Evolutionary conservation across 64 coral and sea anemone genomes (phyloP), one percentile per base, ranked within the genome.

Genomic region (Porites lutea): DNA sequence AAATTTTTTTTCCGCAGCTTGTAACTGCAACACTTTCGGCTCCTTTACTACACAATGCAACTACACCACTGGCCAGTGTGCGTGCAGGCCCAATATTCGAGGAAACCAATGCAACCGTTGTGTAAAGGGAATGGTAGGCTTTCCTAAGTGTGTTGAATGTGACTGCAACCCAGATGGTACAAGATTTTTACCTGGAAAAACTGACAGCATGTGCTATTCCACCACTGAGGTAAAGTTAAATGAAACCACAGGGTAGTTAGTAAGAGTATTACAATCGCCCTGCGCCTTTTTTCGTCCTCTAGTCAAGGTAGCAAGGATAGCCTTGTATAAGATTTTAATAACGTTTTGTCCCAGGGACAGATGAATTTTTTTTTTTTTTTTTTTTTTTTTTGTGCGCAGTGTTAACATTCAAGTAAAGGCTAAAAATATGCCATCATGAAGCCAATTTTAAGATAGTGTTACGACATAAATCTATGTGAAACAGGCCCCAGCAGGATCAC

Each of bases 131-230:
- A 62, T 92, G 51, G 90, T 92, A 23, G 80, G 81, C 27, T 92
- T 92, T 57, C 90, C 90, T 9, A 48, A 57, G 4, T 92, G 90
- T 58, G 74, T 62, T 2, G 50, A 55, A 22, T 92, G 90, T 66
- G 83, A 62, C 44, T 92, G 90, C 70, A 79, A 92, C 57, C 60
- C 90, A n/a, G 58, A 44, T 53, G 90, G 90, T 5, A 78, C 90
- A n/a, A 71, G 47, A 6, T 51, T 77, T 21, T 20, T 75, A 8
- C 87, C 87, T 19, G 87, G 87, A 6, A 59, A 9, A 46, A 58
- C 51, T 5, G 11, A 63, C 3, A 51, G 46, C 55, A 63, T 65
- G 58, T 89, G 87, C 61, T 89, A 75, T 43, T 73, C 58, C 15
- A 61, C 73, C 4, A 61, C 59, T 15, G 52, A 89, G 52, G 87